These are phyloP conservation scores for Limanda limanda DNA, from an alignment of 2,113 vertebrate genomes.

Conservation along the genomic window DNA sequence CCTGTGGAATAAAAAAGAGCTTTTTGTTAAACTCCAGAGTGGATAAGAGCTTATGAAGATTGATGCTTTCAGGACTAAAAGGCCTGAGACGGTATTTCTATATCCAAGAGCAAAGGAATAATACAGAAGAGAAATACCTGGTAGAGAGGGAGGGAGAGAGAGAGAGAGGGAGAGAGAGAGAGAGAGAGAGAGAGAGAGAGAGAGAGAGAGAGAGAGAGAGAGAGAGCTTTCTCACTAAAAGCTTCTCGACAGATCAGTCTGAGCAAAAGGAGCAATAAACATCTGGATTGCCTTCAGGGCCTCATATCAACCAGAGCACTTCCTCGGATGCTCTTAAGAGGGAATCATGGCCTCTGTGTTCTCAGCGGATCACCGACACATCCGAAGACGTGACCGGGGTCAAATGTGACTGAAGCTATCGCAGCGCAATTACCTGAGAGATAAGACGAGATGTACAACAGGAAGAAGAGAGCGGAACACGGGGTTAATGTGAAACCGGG, in stretches of 20 bases:
- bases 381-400: slow-evolving; percentile 1
- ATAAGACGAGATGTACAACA: not conserved
- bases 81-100: slow-evolving; percentile 1
- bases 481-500: slow-evolving; percentile 2
- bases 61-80: slow-evolving; percentile 25
- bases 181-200: not conserved
- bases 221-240: slow-evolving; percentile 10
- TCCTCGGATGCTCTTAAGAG: not conserved
- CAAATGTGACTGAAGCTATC: slow-evolving; percentile 35
- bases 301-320: not conserved
- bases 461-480: not conserved
- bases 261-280: not conserved
- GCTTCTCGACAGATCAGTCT: no score
- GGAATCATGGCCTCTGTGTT: not conserved
- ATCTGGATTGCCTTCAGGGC: not conserved
- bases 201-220: not conserved
- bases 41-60: not conserved
- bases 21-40: not conserved
- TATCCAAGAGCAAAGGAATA: slow-evolving; percentile 2
- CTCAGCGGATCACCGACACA: slow-evolving; percentile 9
- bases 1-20: not conserved
- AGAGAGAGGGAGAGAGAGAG: not conserved
- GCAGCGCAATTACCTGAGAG: slow-evolving; percentile 7
- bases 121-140: not conserved
- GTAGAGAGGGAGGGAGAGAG: not conserved